A percentile compares a stretch with the other conserved stretches of the same genome.
phyloP scores from a whole-genome alignment of 2,888 invertebrate genomes.

The Stenoptilia bipunctidactyla region DNA sequence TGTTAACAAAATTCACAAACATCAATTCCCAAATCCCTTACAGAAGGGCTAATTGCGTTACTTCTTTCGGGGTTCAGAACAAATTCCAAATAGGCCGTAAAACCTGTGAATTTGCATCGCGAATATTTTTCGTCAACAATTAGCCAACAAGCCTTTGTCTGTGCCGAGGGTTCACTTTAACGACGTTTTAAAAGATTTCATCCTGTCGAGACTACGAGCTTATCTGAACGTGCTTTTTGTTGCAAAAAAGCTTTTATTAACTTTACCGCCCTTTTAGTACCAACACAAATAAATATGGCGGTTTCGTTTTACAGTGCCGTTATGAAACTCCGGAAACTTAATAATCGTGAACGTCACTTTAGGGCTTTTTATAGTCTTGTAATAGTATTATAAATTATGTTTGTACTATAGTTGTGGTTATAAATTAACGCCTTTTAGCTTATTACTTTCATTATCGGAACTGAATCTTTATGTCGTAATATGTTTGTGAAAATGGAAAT shows the following conservation, averaged over 20 bases:
- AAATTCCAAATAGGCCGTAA: constrained; percentile 66
- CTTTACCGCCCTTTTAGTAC: constrained; percentile 62
- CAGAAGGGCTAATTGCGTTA: too few species aligned
- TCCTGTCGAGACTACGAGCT: constrained; percentile 47
- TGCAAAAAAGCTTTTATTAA: constrained; percentile 67
- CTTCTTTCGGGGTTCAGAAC: constrained; percentile 25
- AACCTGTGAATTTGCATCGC: constrained; percentile 66
- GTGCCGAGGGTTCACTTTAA: constrained; percentile 58
- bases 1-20: too few species aligned
- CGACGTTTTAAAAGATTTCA: constrained; percentile 68
- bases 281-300: constrained; percentile 66
- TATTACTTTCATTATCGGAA: too few species aligned
- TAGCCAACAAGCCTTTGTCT: constrained; percentile 62
- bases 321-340: constrained; percentile 42
- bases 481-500: too few species aligned
- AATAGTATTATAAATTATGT: too few species aligned
- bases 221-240: constrained; percentile 60
- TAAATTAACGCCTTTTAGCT: too few species aligned
- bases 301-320: constrained; percentile 44
- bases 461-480: too few species aligned
- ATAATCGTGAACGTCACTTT: constrained; percentile 25
- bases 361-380: too few species aligned
- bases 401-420: too few species aligned
- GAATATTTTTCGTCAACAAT: constrained; percentile 69
- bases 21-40: too few species aligned